These are phyloP conservation scores for Chunga burmeisteri DNA, from an alignment of 2,113 vertebrate species.

Conservation along the genomic window DNA sequence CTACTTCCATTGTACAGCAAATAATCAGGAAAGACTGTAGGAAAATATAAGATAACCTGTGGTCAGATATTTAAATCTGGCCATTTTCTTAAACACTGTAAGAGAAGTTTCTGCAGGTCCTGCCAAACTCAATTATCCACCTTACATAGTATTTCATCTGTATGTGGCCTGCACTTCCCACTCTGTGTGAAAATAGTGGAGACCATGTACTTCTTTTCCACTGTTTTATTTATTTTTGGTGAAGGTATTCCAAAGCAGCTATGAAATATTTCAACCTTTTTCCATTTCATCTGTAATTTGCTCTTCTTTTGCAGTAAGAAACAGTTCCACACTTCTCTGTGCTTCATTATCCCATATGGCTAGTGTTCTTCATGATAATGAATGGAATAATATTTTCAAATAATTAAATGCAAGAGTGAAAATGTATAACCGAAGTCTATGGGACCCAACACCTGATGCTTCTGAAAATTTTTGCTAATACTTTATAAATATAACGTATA, in stretches of 20 bases:
- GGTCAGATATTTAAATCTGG: neutral
- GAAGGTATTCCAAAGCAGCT: neutral
- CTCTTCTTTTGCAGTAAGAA: neutral
- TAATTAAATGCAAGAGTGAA: neutral
- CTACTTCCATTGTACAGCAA: neutral
- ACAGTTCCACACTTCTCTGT: neutral
- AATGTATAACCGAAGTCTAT: neutral
- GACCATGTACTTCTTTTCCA: neutral
- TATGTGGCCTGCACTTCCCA: neutral
- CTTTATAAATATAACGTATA: neutral
- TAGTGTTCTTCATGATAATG: neutral
- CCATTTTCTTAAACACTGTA: neutral
- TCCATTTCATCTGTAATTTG: neutral
- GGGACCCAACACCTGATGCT: neutral
- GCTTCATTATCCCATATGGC: neutral
- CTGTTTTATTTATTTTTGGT: neutral
- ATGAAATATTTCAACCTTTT: neutral
- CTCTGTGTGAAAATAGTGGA: neutral
- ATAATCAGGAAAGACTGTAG: neutral
- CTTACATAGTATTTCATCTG: neutral
- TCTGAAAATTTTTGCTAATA: neutral
- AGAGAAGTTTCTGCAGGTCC: neutral
- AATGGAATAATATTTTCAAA: neutral
- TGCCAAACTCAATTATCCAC: neutral
- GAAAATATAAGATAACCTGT: neutral